Percentiles rank a stretch among this genome's conserved stretches.
Evolutionary conservation across 2,888 invertebrate species (phyloP).

Genomic region (Malthinus flaveolus): DNA sequence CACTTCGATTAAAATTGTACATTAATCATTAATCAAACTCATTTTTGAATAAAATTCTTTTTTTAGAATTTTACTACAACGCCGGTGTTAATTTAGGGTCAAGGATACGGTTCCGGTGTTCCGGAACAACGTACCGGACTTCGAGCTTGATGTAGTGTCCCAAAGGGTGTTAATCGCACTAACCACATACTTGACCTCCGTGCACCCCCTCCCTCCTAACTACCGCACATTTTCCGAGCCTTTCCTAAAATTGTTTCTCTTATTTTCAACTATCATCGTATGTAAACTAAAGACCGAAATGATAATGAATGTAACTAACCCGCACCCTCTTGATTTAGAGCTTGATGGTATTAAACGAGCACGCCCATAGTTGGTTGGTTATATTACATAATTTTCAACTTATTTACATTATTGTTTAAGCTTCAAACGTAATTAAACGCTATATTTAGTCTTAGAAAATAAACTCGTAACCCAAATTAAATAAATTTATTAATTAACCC

Average conservation of each 20-base stretch:
- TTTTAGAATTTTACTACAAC: too few relatives aligned
- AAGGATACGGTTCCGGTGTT: slow-evolving; percentile 16
- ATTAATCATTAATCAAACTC: too few relatives aligned
- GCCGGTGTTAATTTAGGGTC: slow-evolving; percentile 11
- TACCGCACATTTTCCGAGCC: slow-evolving; percentile 12
- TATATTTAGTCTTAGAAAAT: too few relatives aligned
- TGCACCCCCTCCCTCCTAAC: background rate
- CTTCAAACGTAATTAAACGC: slow-evolving; percentile 1
- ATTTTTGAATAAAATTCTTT: too few relatives aligned
- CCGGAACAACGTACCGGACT: slow-evolving; percentile 18
- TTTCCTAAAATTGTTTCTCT: slow-evolving; percentile 14
- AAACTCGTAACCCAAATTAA: too few relatives aligned
- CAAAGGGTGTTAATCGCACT: slow-evolving; percentile 27
- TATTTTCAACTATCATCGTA: slow-evolving; percentile 15
- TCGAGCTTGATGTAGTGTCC: slow-evolving; percentile 22
- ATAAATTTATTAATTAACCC: too few relatives aligned
- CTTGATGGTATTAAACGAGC: slow-evolving; percentile 4
- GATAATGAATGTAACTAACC: slow-evolving; percentile 17
- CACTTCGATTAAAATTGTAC: too few relatives aligned
- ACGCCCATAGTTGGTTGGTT: slow-evolving; percentile 1
- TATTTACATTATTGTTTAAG: slow-evolving; percentile 7
- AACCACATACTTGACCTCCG: slow-evolving; percentile 29
- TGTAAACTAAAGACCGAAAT: slow-evolving; percentile 16
- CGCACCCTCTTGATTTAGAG: slow-evolving; percentile 13
- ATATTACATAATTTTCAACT: slow-evolving; percentile 4